Base-by-base conservation (phyloP, 2,888 invertebrate genomes). In the Argyra leucocephala region DNA sequence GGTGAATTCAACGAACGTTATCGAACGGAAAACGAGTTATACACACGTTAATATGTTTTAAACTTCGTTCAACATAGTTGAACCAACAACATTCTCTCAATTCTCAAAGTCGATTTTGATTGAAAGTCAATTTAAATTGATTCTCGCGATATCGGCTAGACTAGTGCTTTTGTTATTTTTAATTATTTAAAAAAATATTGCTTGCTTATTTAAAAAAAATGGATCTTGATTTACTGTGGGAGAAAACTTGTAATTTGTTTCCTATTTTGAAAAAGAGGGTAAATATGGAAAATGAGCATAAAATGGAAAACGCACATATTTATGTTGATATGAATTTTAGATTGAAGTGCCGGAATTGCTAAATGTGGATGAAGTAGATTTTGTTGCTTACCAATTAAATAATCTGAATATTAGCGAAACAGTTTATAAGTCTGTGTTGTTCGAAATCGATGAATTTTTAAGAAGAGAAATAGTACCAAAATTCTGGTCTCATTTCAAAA, bases 401-500 rank as follows among this genome's bases (percentile, higher is more conserved):
- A n/a, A 67, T 48, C 58, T 70, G 7, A 69, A 68, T 37, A 68
- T 73, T 18, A 67, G 70, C 12, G 73, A 73, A 63, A 70, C 68
- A 63, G 66, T 74, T 24, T 73, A 73, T 63, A 73, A 76, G 59
- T 69, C 76, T 1, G 66, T 79, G 37, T 72, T 73, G 3, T 67
- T 74, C 21, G 76, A 79, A 72, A 72, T 78, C 9, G 72, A 75
- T 36, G 71, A 73, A 4, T 64, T 70, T 5, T 69, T 78, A n/a
- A 74, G 77, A 7, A 69, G 72, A 57, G 68, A 72, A n/a, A 69
- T 76, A 37, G 74, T 75, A 0, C 78, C 77, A 0, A 73, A 71
- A 26, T 79, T 79, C 70, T 79, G 79, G 79, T 71, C 73, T 65
- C 72, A 75, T 66, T 77, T 79, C 37, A 58, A 71, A 61, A 65